Evolutionary conservation across 1,140 invertebrate genomes (phyloP).

Genomic region (Pemphigus obesinymphae): DNA sequence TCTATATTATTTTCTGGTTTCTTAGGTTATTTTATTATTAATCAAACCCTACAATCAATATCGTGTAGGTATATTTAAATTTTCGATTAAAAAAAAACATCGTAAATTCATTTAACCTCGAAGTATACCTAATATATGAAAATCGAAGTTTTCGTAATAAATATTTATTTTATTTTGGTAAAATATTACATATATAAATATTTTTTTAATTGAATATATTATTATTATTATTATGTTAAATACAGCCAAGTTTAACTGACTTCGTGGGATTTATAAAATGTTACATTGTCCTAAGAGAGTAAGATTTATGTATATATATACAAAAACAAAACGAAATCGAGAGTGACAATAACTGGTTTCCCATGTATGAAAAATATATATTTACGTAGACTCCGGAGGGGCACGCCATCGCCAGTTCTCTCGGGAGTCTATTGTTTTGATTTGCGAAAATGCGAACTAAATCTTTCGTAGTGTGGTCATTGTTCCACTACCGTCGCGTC

Average conservation of each 20-base stretch:
- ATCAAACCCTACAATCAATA: not conserved
- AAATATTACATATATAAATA: not conserved
- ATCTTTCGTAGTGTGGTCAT: not conserved
- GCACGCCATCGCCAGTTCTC: not conserved
- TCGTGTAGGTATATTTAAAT: not conserved
- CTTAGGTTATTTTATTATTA: not conserved
- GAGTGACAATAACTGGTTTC: not conserved
- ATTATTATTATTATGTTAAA: not conserved
- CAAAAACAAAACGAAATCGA: not conserved
- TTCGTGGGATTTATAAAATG: not conserved
- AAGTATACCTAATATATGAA: not conserved
- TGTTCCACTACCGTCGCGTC: not conserved
- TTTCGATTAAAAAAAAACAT: too few species aligned
- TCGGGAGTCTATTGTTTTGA: slow-evolving; percentile 17
- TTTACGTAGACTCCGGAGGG: not conserved
- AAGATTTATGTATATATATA: not conserved
- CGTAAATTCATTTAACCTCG: not conserved
- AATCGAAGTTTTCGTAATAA: too few species aligned
- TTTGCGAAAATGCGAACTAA: not conserved
- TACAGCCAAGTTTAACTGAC: not conserved
- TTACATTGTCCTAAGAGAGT: not conserved
- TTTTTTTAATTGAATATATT: not conserved
- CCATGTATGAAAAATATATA: not conserved
- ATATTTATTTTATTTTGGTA: too few species aligned
- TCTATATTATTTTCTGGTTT: not conserved